These are phyloP conservation scores for Dendrocincla tyrannina DNA, from an alignment of 2,797 vertebrate species.

Conservation along the genomic window DNA sequence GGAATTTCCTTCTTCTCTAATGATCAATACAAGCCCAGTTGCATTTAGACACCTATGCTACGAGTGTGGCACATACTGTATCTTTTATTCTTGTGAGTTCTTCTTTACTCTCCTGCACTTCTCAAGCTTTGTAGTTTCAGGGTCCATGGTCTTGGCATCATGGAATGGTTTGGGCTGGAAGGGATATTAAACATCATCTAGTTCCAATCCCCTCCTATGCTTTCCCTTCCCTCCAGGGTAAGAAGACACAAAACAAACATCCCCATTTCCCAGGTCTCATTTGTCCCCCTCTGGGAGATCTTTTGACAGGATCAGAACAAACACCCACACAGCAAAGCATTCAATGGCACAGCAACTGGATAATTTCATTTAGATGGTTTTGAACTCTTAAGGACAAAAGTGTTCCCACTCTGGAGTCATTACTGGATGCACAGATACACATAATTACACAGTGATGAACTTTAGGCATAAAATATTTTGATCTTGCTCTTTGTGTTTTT, in stretches of 20 bases:
- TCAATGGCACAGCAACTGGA: background rate
- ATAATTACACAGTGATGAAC: background rate
- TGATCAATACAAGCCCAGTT: background rate
- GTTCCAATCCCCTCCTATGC: background rate
- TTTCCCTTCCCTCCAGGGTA: background rate
- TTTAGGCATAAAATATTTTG: background rate
- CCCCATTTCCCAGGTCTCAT: background rate
- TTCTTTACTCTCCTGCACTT: background rate
- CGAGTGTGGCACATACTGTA: rapidly evolving
- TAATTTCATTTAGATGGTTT: background rate
- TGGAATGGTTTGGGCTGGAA: background rate
- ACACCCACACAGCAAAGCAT: background rate
- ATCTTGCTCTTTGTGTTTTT: background rate
- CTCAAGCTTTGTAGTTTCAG: background rate
- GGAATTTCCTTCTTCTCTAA: background rate
- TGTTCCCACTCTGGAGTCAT: background rate
- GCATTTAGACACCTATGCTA: background rate
- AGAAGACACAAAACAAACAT: background rate
- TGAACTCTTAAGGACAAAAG: background rate
- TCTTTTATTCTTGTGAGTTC: background rate
- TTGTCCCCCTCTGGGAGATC: background rate
- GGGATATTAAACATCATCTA: background rate
- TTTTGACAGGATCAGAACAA: background rate
- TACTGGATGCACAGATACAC: background rate
- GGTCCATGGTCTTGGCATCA: background rate